Conservation (phyloP, 1,140 invertebrate genomes). For the Temnothorax nylanderi region DNA sequence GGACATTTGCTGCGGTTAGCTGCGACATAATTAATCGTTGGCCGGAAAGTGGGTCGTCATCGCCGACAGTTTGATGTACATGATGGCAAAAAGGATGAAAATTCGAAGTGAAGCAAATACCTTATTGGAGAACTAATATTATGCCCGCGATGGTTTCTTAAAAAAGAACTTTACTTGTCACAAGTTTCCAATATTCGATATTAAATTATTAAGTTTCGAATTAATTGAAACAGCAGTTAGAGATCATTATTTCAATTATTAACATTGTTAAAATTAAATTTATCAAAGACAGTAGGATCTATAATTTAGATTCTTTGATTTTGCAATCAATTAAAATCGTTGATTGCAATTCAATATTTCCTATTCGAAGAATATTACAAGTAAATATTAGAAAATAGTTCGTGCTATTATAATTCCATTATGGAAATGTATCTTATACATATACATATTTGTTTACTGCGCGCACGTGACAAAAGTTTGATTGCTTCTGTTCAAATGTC, state of each 20-base stretch:
- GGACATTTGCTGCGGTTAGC: slow-evolving; percentile 52
- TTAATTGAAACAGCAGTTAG: slow-evolving; percentile 4
- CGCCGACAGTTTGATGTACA: slow-evolving; percentile 17
- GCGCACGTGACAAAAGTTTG: background rate
- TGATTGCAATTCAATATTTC: background rate
- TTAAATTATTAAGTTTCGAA: background rate
- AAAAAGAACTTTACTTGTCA: background rate
- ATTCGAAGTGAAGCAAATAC: background rate
- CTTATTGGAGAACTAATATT: slow-evolving; percentile 3
- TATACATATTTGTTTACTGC: background rate
- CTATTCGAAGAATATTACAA: background rate
- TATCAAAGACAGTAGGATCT: background rate
- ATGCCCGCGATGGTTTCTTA: background rate
- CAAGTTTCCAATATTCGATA: background rate
- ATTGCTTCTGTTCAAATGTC: background rate
- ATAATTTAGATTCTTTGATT: background rate
- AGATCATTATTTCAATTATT: background rate
- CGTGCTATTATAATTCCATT: background rate
- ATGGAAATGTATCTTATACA: background rate
- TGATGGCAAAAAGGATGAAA: background rate
- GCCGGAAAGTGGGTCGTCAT: slow-evolving; percentile 12
- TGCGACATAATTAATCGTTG: slow-evolving; percentile 46
- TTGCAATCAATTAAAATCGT: background rate
- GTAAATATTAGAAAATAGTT: background rate
- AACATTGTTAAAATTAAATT: background rate